A percentile compares a stretch with the other conserved stretches of the same genome.
phyloP scores from a whole-genome alignment of 2,888 invertebrate species.

The Zonitis immaculata region DNA sequence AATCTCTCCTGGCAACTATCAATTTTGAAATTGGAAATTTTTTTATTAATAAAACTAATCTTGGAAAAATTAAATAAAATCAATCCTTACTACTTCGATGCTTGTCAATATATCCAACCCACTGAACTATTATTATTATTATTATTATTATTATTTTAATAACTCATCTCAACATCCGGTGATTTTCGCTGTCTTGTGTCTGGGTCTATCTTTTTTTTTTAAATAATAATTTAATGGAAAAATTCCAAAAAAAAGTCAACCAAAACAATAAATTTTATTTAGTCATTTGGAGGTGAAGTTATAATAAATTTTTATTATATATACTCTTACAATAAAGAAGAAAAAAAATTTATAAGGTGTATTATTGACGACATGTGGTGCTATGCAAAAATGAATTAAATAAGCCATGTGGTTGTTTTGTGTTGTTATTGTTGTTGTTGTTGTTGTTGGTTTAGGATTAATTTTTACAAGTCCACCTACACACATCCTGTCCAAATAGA shows the following conservation, averaged over 20 bases:
- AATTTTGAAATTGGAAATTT: too few relatives aligned
- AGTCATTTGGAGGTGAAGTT: not conserved
- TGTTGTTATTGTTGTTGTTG: too few relatives aligned
- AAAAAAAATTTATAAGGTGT: not conserved
- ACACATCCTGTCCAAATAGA: constrained; percentile 36
- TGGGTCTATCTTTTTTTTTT: too few relatives aligned
- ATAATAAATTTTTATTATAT: too few relatives aligned
- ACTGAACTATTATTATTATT: not conserved
- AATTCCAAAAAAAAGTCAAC: too few relatives aligned
- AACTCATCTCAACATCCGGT: not conserved
- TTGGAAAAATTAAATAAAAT: too few relatives aligned
- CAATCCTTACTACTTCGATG: too few relatives aligned
- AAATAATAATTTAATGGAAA: too few relatives aligned
- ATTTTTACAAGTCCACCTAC: constrained; percentile 40
- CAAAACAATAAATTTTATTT: too few relatives aligned
- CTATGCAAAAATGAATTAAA: constrained; percentile 20
- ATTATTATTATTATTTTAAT: not conserved
- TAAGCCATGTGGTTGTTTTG: constrained; percentile 27
- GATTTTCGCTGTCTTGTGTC: not conserved
- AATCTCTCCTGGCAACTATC: constrained; percentile 2
- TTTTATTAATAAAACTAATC: too few relatives aligned
- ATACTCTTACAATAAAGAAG: too few relatives aligned
- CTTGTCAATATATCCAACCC: not conserved
- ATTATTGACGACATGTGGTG: constrained; percentile 4
- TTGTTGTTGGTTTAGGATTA: constrained; percentile 32